phyloP scores from a whole-genome alignment of 2,888 invertebrate genomes.

The Aplocera efformata region DNA sequence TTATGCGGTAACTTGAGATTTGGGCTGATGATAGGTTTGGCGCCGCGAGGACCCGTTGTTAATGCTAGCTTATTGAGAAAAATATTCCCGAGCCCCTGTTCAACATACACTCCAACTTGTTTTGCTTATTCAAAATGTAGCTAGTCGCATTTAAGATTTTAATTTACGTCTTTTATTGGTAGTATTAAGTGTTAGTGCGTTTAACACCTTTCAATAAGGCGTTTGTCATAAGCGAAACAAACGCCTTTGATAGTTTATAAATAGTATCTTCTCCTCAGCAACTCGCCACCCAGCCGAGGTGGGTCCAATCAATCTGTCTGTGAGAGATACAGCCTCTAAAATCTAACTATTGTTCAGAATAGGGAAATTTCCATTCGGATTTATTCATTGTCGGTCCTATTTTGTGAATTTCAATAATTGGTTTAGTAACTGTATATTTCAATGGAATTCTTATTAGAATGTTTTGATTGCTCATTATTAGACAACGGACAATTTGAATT shows the following conservation, averaged over 20 bases:
- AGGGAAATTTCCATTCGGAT: slow-evolving; percentile 79
- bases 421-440: slow-evolving; percentile 12
- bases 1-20: slow-evolving; percentile 65
- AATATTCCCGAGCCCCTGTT: background rate
- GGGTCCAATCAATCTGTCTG: slow-evolving; percentile 79
- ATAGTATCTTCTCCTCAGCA: slow-evolving; percentile 47
- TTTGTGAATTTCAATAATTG: slow-evolving; percentile 54
- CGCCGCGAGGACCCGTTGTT: slow-evolving; percentile 23
- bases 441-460: slow-evolving; percentile 10
- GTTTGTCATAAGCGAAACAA: background rate
- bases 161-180: too few relatives aligned
- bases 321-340: slow-evolving; percentile 77
- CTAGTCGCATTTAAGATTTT: too few relatives aligned
- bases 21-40: slow-evolving; percentile 41
- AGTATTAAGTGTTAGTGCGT: too few relatives aligned
- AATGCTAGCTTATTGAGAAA: slow-evolving; percentile 15
- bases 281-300: slow-evolving; percentile 48
- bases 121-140: too few relatives aligned
- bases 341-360: slow-evolving; percentile 79
- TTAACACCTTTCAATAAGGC: too few relatives aligned
- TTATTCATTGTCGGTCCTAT: slow-evolving; percentile 74
- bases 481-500: slow-evolving; percentile 21
- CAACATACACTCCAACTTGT: too few relatives aligned
- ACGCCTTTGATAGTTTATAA: slow-evolving; percentile 23
- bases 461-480: slow-evolving; percentile 11